phyloP scores from a whole-genome alignment of 2,888 invertebrate species.

The Pycnomerus fuliginosus region DNA sequence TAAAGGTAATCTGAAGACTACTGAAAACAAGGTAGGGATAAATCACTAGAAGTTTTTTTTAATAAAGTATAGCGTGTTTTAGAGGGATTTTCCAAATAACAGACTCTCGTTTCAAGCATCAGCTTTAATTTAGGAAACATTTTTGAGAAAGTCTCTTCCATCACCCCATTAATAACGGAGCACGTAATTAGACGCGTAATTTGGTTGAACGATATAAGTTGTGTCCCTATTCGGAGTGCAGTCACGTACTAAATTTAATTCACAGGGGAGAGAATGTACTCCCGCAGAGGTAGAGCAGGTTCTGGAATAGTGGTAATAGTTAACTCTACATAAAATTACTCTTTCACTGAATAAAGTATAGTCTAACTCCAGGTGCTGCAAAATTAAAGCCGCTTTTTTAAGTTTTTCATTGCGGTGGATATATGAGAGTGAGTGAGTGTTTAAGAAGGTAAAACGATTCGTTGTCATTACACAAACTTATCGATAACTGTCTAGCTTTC shows the following conservation, averaged over 20 bases:
- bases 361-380: neutral
- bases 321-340: constrained; percentile 26
- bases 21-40: constrained; percentile 7
- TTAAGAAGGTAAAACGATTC: neutral
- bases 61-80: no score
- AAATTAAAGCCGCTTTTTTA: neutral
- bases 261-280: constrained; percentile 32
- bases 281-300: constrained; percentile 8
- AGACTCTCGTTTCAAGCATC: no score
- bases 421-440: constrained; percentile 5
- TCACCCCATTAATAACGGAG: no score
- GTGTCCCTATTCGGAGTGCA: constrained; percentile 39
- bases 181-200: constrained; percentile 5
- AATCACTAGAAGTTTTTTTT: no score
- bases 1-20: constrained; percentile 25
- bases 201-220: constrained; percentile 17
- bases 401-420: neutral
- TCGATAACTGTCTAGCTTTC: constrained; percentile 42
- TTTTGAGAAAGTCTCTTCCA: no score
- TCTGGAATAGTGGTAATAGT: constrained; percentile 21
- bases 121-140: no score
- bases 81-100: no score
- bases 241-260: constrained; percentile 50
- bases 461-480: constrained; percentile 26
- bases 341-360: neutral